Base-by-base conservation (phyloP, 2,888 invertebrate genomes). In the Drosophila koepferae region DNA sequence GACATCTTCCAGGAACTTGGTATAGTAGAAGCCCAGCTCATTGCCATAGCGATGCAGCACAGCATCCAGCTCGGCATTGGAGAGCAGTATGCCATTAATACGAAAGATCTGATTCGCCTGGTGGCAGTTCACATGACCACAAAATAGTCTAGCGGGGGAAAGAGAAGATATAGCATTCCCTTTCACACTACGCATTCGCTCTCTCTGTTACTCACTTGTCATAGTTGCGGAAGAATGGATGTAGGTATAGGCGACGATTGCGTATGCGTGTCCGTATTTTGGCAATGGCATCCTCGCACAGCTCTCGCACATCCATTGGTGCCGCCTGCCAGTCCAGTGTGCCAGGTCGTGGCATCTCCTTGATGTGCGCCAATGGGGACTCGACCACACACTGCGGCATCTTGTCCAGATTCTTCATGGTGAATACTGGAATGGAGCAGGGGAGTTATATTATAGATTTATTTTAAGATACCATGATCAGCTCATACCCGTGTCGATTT, bases 1-100 rank as follows among this genome's bases (percentile, higher is more conserved):
- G 5, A 78, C 95, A 92, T 96, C 96, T 65, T 95, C 94, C 61
- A 97, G 93, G 80, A 97, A 95, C 81, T 94, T 94, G 72, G 94
- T 94, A 90, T 97, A 97, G 93, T 95, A 95, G 92, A 97, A 97
- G 28, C 97, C 97, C 89, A 95, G 92, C 90, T 96, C 95, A 91
- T 97, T 96, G 72, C 95, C 95, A 93, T 96, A 97, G 75, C 96
- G 94, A 82, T 94, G 94, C 90, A 96, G 95, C 53, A 97, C 93
- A 23, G 96, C 95, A 65, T 95, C 95, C 63, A 96, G 92, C 90
- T 96, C 96, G 82, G 94, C 94, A 54, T 94, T 94, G 0, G 96
- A 94, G 9, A 96, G 93, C 72, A 96, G 93, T 90, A 96, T 95
- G 65, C 95, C 95, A 81, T 95, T 95, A 28, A 95, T 94, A 58